Evolutionary conservation across 2,113 vertebrate species (phyloP).

Genomic region (Isurus oxyrinchus): DNA sequence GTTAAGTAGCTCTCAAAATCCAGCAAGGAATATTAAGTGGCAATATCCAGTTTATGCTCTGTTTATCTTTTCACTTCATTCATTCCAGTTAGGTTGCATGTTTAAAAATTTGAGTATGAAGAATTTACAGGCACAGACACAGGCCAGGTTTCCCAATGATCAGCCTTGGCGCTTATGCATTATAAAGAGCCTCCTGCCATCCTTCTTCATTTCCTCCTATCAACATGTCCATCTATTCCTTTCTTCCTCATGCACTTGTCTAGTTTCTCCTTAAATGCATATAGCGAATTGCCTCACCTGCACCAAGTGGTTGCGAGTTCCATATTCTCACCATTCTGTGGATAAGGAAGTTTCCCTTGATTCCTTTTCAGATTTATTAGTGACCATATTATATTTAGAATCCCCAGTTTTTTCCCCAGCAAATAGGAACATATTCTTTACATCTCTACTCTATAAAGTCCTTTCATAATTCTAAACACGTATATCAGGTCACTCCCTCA

Average conservation of each 20-base stretch:
- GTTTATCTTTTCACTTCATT: neutral
- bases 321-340: neutral
- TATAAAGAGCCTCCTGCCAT: neutral
- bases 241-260: neutral
- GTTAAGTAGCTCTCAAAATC: conserved; percentile 40
- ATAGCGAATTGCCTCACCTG: neutral
- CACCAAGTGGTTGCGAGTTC: neutral
- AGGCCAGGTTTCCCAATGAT: neutral
- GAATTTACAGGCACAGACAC: neutral
- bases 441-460: too few relatives aligned
- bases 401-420: too few relatives aligned
- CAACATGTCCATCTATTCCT: neutral
- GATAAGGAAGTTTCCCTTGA: neutral
- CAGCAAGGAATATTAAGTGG: neutral
- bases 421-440: too few relatives aligned
- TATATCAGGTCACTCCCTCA: too few relatives aligned
- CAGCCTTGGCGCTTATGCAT: neutral
- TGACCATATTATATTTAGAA: too few relatives aligned
- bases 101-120: neutral
- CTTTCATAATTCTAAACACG: too few relatives aligned
- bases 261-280: neutral
- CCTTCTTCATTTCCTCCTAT: neutral
- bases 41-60: neutral
- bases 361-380: neutral
- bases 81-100: neutral